Base-by-base conservation (phyloP, 2,113 vertebrate genomes). In the Alligator mississippiensis region DNA sequence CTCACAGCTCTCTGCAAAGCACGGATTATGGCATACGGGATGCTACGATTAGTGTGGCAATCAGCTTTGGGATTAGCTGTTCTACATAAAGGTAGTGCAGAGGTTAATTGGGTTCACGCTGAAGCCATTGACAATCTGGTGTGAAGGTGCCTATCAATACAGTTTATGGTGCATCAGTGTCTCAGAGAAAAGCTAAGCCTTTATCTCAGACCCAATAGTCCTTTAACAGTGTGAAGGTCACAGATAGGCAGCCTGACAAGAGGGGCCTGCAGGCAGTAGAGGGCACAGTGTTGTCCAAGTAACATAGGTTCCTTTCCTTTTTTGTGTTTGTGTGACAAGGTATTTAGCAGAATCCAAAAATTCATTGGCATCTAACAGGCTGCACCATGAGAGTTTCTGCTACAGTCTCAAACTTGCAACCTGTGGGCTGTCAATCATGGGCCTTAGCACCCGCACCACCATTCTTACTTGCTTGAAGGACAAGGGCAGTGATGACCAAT, bases 1-100 rank as follows among this genome's bases (percentile, higher is more conserved):
- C 34, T 82, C 11, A 0, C 3, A 79, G 93, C 38, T 68, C 7
- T n/a, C 13, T 6, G 38, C n/a, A 11, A 21, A 27, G 28, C 47
- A 85, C 94, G 96, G 95, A 94, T 96, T 93, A 91, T 28, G 77
- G 94, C 83, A 62, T 4, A 0, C 5, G 80, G 91, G 47, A 88
- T 60, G 13, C 80, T 28, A 47, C 5, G 34, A 95, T 87, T 81
- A 58, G 88, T 82, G 82, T 27, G 1, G 47, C 79, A 75, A 86
- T 55, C 54, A 2, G 94, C 92, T 95, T 93, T 81, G 61, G 89
- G 95, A 94, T 97, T 94, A 93, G 81, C 68, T 1, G 12, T 47
- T 57, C 76, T 30, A 70, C 34, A 74, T 62, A 28, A 17, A 59
- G 47, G 22, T 24, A 61, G 78, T 4, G 6, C 58, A 27, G 2